Conservation (phyloP, 2,113 vertebrate genomes). For the Percina caprodes region DNA sequence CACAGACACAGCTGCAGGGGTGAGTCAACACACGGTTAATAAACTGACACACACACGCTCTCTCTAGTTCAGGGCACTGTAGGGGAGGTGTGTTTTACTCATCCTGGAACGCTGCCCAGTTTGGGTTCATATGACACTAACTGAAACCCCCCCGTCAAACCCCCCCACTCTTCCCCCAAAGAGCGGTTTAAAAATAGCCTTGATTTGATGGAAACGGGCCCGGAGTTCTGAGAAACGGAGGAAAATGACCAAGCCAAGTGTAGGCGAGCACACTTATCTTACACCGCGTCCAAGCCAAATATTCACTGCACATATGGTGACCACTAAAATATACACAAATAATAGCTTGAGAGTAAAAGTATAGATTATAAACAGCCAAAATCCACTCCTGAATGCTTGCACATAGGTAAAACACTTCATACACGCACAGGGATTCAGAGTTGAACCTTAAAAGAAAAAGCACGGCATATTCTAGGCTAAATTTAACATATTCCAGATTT, state of each 20-base stretch:
- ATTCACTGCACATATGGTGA: slow-evolving; percentile 66
- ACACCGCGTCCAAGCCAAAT: slow-evolving; percentile 60
- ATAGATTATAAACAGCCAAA: background rate
- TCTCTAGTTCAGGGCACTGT: slow-evolving; percentile 30
- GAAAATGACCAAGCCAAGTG: slow-evolving; percentile 63
- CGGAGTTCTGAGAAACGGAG: slow-evolving; percentile 76
- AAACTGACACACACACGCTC: slow-evolving; percentile 17
- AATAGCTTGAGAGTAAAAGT: slow-evolving; percentile 26
- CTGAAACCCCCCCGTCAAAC: slow-evolving; percentile 44
- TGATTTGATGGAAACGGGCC: slow-evolving; percentile 66
- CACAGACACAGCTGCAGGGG: slow-evolving; percentile 52
- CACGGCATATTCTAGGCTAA: slow-evolving; percentile 4
- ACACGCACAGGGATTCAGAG: slow-evolving; percentile 1
- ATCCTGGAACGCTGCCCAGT: slow-evolving; percentile 73
- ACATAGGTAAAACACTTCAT: slow-evolving; percentile 34
- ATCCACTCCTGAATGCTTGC: background rate
- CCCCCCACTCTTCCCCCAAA: slow-evolving; percentile 35
- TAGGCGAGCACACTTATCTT: slow-evolving; percentile 71
- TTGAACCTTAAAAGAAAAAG: slow-evolving; percentile 19
- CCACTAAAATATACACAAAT: slow-evolving; percentile 58
- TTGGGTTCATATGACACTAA: slow-evolving; percentile 77
- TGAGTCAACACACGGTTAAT: slow-evolving; percentile 78
- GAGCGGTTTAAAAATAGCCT: slow-evolving; percentile 82
- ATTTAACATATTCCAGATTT: slow-evolving; percentile 54
- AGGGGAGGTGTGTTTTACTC: slow-evolving; percentile 66